Base-by-base conservation (phyloP, 2,888 invertebrate species). In the Mantis religiosa region DNA sequence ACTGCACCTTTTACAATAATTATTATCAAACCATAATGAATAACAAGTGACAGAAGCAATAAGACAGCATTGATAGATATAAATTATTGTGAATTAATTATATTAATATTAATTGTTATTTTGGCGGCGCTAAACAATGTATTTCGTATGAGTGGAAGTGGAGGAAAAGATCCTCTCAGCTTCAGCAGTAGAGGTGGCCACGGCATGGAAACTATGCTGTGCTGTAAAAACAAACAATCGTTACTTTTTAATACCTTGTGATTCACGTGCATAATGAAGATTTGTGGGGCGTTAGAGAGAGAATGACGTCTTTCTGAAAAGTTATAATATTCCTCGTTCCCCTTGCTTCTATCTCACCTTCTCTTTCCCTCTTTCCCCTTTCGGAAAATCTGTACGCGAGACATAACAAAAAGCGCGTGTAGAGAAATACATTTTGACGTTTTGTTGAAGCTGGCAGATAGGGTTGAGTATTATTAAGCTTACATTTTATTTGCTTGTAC, bases 401-500 rank as follows among this genome's bases (percentile, higher is more conserved):
- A 87, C 87, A 87, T 82, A 87, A 87, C 87, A 87, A 82, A 87
- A 87, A 87, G 25, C 54, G 25, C 54, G 54, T 20, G 54, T 71
- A 71, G 54, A 71, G 54, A 71, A 87, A 87, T 82, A 88, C 88
- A 88, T 88, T 87, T 88, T 88, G 83, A 84, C 84, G 84, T 88
- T 88, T 83, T 84, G 88, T 88, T 88, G 83, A 88, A 88, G 28
- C 88, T 88, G 88, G 87, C 83, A 86, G 89, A 92, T 92, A 93
- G 87, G 28, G n/a, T 83, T 34, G 27, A 47, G 85, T 47, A 47
- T 85, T 85, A 85, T 85, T 87, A 87, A 87, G 87, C 87, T 82
- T 27, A 71, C 82, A 87, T 82, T 87, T 87, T 87, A 87, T 87
- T 87, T 87, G 87, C 47, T 30, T 34, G 87, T 82, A 87, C 82